Evolutionary conservation across 2,888 invertebrate genomes (phyloP).

Genomic region (Elysia crispata): DNA sequence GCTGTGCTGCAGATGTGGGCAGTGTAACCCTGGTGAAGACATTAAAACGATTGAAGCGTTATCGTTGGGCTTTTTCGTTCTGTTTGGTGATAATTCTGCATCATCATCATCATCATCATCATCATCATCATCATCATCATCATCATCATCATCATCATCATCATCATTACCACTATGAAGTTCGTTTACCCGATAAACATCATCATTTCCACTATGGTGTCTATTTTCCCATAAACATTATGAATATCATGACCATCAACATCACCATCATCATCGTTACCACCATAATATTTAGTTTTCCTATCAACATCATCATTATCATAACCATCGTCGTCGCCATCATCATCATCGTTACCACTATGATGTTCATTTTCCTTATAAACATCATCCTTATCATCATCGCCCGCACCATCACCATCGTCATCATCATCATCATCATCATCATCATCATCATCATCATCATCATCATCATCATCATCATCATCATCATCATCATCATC

Average conservation of each 20-base stretch:
- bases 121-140: conserved; percentile 5
- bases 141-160: conserved; percentile 22
- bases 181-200: not conserved
- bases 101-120: conserved; percentile 2
- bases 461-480: not conserved
- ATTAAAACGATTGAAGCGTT: no score
- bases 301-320: not conserved
- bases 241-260: not conserved
- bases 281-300: not conserved
- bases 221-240: not conserved
- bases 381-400: not conserved
- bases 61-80: no score
- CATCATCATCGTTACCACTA: conserved; percentile 3
- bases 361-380: not conserved
- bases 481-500: conserved; percentile 17
- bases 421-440: conserved; percentile 9
- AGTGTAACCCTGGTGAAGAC: conserved; percentile 65
- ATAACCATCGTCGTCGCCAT: not conserved
- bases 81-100: no score
- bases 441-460: conserved; percentile 14
- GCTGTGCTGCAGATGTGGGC: conserved; percentile 70
- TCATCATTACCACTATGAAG: not conserved
- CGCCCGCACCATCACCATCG: not conserved
- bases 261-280: not conserved
- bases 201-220: not conserved